Conservation (phyloP, 2,888 invertebrate species). For the Osmoderma eremita region DNA sequence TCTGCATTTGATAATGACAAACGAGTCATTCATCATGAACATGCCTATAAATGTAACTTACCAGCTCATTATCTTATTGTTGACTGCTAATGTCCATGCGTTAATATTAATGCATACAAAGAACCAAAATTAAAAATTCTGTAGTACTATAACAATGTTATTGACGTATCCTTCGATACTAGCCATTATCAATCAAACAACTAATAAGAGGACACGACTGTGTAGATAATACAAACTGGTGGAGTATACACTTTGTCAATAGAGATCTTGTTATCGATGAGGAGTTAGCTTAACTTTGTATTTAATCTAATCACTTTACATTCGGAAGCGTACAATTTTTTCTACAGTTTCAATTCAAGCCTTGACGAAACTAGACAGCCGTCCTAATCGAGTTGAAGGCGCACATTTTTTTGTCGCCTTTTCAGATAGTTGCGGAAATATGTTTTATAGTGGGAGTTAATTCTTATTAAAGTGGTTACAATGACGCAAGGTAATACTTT, state of each 20-base stretch:
- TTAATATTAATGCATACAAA: not conserved
- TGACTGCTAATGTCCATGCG: slow-evolving; percentile 3
- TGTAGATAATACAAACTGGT: slow-evolving; percentile 2
- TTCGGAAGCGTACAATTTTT: slow-evolving; percentile 8
- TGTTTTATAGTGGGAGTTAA: slow-evolving; percentile 14
- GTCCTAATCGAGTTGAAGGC: not conserved
- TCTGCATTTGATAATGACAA: slow-evolving; percentile 11
- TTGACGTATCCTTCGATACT: not conserved
- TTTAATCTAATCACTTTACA: slow-evolving; percentile 28
- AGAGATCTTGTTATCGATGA: slow-evolving; percentile 26
- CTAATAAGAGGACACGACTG: not conserved
- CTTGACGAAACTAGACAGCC: slow-evolving; percentile 4
- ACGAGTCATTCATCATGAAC: slow-evolving; percentile 13
- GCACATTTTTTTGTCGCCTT: not conserved
- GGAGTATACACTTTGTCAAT: slow-evolving; percentile 18
- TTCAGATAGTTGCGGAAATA: slow-evolving; percentile 8
- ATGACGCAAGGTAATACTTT: slow-evolving; percentile 24
- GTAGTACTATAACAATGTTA: slow-evolving; percentile 1
- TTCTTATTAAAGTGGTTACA: slow-evolving; percentile 6
- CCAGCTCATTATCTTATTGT: slow-evolving; percentile 5
- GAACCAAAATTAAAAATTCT: slow-evolving; percentile 6
- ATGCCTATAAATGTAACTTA: not conserved
- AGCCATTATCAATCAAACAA: not conserved
- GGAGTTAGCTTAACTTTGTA: slow-evolving; percentile 3
- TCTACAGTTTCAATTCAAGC: slow-evolving; percentile 7